phyloP scores from a whole-genome alignment of 2,888 invertebrate species.

The Thereva nobilitata region DNA sequence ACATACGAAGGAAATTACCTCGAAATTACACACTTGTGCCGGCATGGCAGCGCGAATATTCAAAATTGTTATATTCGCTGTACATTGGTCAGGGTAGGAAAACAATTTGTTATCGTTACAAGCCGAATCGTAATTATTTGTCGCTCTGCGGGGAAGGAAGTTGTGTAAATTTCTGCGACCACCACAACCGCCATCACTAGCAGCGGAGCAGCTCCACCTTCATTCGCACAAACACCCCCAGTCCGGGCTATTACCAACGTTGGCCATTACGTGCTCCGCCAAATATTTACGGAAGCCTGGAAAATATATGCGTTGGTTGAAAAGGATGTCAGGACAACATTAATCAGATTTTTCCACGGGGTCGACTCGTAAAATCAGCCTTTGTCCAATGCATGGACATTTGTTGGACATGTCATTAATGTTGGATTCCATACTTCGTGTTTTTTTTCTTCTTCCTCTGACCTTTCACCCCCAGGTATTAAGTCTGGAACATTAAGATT shows the following conservation, averaged over 20 bases:
- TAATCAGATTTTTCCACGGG: constrained; percentile 28
- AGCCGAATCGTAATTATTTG: constrained; percentile 28
- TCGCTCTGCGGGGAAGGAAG: constrained; percentile 6
- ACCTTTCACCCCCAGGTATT: constrained; percentile 30
- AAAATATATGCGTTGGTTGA: constrained; percentile 18
- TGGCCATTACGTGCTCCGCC: background rate
- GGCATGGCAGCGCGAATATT: constrained; percentile 2
- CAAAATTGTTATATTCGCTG: background rate
- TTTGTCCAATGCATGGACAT: background rate
- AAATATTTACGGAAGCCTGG: constrained; percentile 15
- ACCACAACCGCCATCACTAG: too few species aligned
- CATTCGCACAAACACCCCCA: background rate
- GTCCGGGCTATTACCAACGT: background rate
- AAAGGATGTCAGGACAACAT: constrained; percentile 26
- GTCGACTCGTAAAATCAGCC: constrained; percentile 1
- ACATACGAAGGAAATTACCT: constrained; percentile 34
- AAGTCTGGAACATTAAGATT: constrained; percentile 10
- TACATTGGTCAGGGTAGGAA: constrained; percentile 25
- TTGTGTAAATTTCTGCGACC: too few species aligned
- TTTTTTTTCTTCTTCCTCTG: background rate
- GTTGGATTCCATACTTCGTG: constrained; percentile 4
- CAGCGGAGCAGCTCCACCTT: too few species aligned
- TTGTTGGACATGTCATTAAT: constrained; percentile 10
- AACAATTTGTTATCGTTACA: constrained; percentile 35
- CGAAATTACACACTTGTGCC: constrained; percentile 32